These are phyloP conservation scores for Microplitis demolitor DNA, from an alignment of 1,140 invertebrate genomes.

Conservation along the genomic window DNA sequence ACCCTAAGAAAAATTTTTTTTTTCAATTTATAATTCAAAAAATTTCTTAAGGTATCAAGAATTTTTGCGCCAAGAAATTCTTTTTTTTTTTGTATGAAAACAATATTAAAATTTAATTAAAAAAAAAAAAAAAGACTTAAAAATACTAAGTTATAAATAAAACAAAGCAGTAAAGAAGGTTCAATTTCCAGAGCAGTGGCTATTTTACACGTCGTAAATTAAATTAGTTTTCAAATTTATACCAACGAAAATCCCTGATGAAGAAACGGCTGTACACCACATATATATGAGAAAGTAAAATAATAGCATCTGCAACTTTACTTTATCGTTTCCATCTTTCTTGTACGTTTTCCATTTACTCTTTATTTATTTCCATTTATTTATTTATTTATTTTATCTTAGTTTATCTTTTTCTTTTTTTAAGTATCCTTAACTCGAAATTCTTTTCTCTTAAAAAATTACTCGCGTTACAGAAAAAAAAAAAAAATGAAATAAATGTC, in stretches of 20 bases:
- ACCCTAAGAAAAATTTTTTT: too few species aligned
- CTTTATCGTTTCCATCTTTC: neutral
- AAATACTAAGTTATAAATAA: too few species aligned
- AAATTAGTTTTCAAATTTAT: conserved; percentile 51
- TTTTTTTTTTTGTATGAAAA: too few species aligned
- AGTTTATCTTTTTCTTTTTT: neutral
- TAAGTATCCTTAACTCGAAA: neutral
- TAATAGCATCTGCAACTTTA: conserved; percentile 14
- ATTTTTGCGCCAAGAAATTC: too few species aligned
- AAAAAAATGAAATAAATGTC: neutral
- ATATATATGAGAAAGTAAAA: neutral
- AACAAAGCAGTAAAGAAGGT: too few species aligned
- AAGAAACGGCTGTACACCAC: conserved; percentile 32
- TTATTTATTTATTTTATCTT: neutral
- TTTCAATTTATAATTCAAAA: too few species aligned
- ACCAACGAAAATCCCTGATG: conserved; percentile 20
- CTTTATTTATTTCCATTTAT: too few species aligned
- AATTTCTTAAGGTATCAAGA: too few species aligned
- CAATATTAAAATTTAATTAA: too few species aligned
- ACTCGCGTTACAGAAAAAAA: neutral
- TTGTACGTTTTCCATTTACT: neutral
- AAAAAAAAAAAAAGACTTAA: too few species aligned
- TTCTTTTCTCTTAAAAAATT: neutral
- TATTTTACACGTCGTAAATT: conserved; percentile 51
- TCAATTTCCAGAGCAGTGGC: neutral